A percentile compares a stretch with the other conserved stretches of the same genome.
phyloP scores from a whole-genome alignment of 2,797 vertebrate genomes.

The Peromyscus aztecus region DNA sequence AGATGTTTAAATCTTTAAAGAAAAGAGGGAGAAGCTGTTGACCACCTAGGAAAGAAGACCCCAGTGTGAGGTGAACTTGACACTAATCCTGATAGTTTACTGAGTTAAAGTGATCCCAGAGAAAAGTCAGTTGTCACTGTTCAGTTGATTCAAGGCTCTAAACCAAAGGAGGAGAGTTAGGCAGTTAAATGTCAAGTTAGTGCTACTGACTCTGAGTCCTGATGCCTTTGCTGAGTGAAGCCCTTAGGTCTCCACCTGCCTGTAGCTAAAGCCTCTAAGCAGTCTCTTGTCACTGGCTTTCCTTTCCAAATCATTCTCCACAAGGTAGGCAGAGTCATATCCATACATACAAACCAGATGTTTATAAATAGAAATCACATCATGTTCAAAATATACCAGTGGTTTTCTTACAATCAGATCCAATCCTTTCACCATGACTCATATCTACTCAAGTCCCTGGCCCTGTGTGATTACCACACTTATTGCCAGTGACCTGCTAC shows the following conservation, averaged over 20 bases:
- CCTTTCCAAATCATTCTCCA: conserved; percentile 3
- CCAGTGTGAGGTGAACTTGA: neutral
- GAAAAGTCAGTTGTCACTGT: neutral
- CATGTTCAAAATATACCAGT: neutral
- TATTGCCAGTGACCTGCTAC: neutral
- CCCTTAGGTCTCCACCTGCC: neutral
- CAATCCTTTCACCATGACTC: neutral
- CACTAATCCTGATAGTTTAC: neutral
- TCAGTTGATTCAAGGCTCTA: neutral
- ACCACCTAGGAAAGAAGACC: neutral
- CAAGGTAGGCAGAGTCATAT: neutral
- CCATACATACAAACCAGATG: neutral
- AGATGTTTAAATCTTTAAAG: neutral
- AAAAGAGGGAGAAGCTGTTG: neutral
- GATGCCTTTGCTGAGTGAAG: neutral
- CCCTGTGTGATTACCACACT: neutral
- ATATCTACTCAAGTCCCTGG: neutral
- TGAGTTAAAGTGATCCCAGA: neutral
- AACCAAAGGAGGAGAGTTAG: neutral
- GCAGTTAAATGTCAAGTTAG: neutral
- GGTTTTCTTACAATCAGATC: neutral
- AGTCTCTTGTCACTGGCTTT: neutral
- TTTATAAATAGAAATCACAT: neutral
- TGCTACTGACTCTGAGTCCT: neutral
- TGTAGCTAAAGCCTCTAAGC: neutral